Percentiles rank a stretch among this genome's conserved stretches.
These are phyloP conservation scores for Abscondita cerata DNA, from an alignment of 2,888 invertebrate genomes.

Conservation along the genomic window DNA sequence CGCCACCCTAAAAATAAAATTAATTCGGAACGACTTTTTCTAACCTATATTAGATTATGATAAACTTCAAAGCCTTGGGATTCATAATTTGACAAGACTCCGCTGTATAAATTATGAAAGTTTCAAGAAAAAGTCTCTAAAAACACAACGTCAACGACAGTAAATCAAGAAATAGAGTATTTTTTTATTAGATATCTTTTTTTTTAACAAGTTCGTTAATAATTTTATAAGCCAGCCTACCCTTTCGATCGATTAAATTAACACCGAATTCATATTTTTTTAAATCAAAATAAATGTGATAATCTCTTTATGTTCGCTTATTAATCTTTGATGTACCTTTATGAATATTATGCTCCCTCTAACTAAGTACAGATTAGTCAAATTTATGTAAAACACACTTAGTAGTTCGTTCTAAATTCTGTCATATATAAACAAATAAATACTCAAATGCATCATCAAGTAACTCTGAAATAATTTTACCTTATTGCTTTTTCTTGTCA, in stretches of 20 bases:
- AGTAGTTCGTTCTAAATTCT: constrained; percentile 19
- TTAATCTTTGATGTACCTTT: too few relatives aligned
- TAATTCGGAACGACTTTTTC: constrained; percentile 2
- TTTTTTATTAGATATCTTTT: too few relatives aligned
- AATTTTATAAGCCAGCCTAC: too few relatives aligned
- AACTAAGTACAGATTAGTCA: constrained; percentile 25
- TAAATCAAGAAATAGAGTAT: constrained; percentile 1
- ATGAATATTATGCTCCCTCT: not conserved
- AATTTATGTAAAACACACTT: constrained; percentile 31
- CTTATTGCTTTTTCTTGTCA: too few relatives aligned
- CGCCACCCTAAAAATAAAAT: not conserved
- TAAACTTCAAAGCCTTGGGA: constrained; percentile 10
- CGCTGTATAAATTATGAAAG: constrained; percentile 10
- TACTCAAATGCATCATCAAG: too few relatives aligned
- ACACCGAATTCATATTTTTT: too few relatives aligned
- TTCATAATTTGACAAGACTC: not conserved
- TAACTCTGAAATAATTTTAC: too few relatives aligned
- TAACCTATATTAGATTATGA: constrained; percentile 1
- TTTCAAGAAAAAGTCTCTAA: not conserved
- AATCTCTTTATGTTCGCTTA: too few relatives aligned
- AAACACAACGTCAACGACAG: not conserved
- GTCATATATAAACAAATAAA: constrained; percentile 1
- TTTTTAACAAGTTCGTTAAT: too few relatives aligned
- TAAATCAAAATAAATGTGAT: too few relatives aligned
- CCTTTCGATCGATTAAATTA: too few relatives aligned